A percentile compares a stretch with the other conserved stretches of the same genome.
Conservation (phyloP, 2,113 vertebrate genomes). For the Chauna torquata region DNA sequence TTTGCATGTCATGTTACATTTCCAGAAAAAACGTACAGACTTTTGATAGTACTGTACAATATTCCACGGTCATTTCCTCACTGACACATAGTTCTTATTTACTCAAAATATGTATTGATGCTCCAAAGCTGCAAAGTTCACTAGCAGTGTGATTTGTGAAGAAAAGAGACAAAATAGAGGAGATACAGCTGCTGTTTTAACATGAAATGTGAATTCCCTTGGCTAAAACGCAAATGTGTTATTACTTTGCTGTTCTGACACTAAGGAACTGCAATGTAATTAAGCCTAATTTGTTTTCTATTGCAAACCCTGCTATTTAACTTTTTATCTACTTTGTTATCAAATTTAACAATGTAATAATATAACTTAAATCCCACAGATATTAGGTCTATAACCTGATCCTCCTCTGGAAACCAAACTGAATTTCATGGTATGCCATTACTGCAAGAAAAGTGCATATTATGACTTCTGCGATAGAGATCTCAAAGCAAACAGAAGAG, state of each 20-base stretch:
- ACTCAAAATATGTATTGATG: not conserved
- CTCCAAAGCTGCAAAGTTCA: not conserved
- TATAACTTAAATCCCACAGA: not conserved
- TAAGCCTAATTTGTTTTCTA: slow-evolving; percentile 28
- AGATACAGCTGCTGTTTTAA: not conserved
- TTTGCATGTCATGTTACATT: not conserved
- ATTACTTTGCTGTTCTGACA: not conserved
- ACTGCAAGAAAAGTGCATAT: not conserved
- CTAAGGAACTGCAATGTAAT: slow-evolving; percentile 5
- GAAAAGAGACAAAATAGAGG: not conserved
- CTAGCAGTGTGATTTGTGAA: not conserved
- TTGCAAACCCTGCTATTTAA: not conserved
- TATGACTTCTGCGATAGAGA: not conserved
- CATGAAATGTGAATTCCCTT: slow-evolving; percentile 14
- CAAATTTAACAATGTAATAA: not conserved
- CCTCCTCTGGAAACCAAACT: not conserved
- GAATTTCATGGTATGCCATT: not conserved
- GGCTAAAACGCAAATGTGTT: not conserved
- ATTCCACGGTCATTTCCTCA: not conserved
- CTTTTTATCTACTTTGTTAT: not conserved
- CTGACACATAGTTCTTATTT: not conserved
- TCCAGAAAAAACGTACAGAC: not conserved
- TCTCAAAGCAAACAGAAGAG: not conserved
- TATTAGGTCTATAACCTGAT: not conserved
- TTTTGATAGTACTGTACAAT: not conserved